These are phyloP conservation scores for Entelurus aequoreus DNA, from an alignment of 2,113 vertebrate genomes.

Conservation along the genomic window DNA sequence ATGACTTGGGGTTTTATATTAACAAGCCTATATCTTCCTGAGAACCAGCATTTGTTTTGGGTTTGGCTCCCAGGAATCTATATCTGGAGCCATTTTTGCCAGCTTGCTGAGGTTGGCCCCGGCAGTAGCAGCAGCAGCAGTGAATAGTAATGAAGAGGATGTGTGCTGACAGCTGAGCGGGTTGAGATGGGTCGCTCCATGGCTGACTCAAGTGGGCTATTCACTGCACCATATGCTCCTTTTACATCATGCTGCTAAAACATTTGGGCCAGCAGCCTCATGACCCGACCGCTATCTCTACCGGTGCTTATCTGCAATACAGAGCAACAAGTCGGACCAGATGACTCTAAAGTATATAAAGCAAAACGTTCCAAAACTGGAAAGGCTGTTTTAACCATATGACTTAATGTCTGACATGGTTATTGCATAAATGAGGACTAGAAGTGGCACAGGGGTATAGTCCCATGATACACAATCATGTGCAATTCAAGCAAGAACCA, in stretches of 20 bases:
- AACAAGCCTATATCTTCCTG: no score
- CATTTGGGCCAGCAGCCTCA: constrained; percentile 45
- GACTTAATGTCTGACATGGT: no score
- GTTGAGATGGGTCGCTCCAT: constrained; percentile 38
- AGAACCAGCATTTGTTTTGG: no score
- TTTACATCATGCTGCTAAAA: constrained; percentile 44
- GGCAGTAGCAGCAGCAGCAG: constrained; percentile 15
- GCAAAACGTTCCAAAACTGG: not conserved
- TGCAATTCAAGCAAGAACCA: not conserved
- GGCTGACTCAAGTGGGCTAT: constrained; percentile 47
- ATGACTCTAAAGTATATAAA: not conserved
- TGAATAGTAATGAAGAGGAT: constrained; percentile 50
- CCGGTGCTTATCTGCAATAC: constrained; percentile 7
- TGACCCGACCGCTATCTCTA: constrained; percentile 28
- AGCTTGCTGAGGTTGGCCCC: constrained; percentile 24
- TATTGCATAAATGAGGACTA: not conserved
- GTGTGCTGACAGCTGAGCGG: constrained; percentile 54
- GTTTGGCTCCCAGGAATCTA: no score
- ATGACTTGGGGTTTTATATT: no score
- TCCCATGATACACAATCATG: no score
- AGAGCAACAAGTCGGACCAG: constrained; percentile 8
- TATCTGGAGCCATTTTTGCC: constrained; percentile 16
- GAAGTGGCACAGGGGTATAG: not conserved
- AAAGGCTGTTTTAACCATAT: no score
- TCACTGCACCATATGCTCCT: constrained; percentile 50